phyloP scores from a whole-genome alignment of 2,888 invertebrate genomes.

The Xylota sylvarum region DNA sequence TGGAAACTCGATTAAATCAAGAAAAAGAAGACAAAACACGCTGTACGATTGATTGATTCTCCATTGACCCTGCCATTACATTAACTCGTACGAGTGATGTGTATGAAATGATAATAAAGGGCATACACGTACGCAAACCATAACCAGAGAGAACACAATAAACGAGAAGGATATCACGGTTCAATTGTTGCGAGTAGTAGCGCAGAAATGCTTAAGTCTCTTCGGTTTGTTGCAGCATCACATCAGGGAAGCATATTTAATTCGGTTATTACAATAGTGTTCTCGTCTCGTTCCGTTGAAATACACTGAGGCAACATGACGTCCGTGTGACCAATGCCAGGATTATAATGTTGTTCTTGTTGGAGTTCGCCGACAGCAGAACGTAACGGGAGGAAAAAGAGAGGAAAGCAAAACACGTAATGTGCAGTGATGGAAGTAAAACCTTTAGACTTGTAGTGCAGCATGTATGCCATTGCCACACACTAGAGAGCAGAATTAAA shows the following conservation, averaged over 20 bases:
- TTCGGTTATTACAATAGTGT: conserved; percentile 69
- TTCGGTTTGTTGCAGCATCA: conserved; percentile 10
- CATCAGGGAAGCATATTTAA: conserved; percentile 58
- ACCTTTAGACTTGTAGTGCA: conserved; percentile 41
- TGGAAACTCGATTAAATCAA: neutral
- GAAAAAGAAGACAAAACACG: no score
- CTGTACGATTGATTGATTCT: conserved; percentile 35
- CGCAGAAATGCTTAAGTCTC: conserved; percentile 18
- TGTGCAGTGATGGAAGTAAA: conserved; percentile 51
- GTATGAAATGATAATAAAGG: conserved; percentile 17
- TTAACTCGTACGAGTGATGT: neutral
- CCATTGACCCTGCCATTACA: neutral
- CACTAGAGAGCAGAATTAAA: conserved; percentile 48
- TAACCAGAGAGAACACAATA: neutral
- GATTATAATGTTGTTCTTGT: conserved; percentile 55
- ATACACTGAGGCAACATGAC: neutral
- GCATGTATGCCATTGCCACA: conserved; percentile 14
- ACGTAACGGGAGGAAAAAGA: conserved; percentile 1
- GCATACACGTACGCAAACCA: neutral
- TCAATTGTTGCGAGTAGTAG: conserved; percentile 23
- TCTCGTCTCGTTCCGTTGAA: neutral
- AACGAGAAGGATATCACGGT: conserved; percentile 26
- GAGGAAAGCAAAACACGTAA: conserved; percentile 40
- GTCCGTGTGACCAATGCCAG: conserved; percentile 29
- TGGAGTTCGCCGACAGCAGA: conserved; percentile 32